Conservation (phyloP, 2,113 vertebrate species). For the Petrocephalus microphthalmus region DNA sequence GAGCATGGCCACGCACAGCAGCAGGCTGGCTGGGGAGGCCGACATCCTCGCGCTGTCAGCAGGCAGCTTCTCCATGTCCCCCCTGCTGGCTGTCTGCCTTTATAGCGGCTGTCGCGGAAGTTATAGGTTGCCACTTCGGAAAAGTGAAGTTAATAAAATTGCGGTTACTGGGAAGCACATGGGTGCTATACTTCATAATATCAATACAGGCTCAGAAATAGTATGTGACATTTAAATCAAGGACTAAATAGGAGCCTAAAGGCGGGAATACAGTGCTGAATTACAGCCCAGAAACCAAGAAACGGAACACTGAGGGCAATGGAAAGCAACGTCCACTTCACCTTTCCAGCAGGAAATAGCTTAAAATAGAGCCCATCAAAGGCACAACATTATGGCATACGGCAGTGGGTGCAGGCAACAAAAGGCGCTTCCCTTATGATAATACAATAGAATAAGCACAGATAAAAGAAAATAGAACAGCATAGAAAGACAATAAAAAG, state of each 20-base stretch:
- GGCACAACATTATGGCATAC: not conserved
- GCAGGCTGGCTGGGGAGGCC: not conserved
- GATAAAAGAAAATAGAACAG: not conserved
- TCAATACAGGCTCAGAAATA: not conserved
- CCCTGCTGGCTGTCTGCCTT: not conserved
- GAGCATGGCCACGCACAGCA: not conserved
- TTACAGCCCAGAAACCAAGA: not conserved
- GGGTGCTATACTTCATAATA: not conserved
- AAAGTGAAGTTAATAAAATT: not conserved
- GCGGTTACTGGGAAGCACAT: not conserved
- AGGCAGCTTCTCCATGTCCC: not conserved
- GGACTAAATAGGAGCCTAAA: not conserved
- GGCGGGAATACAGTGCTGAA: not conserved
- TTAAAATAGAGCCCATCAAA: too few relatives aligned
- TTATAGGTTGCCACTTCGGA: not conserved
- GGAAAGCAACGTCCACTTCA: not conserved
- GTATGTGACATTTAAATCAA: not conserved
- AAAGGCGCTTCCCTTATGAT: not conserved
- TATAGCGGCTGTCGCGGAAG: not conserved
- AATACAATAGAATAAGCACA: not conserved
- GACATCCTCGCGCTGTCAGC: not conserved
- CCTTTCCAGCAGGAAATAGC: not conserved
- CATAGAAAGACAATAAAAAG: too few relatives aligned
- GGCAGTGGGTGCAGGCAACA: not conserved
- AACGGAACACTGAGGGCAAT: not conserved